phyloP scores from a whole-genome alignment of 1,140 invertebrate genomes.

The Brachionus calyciflorus region DNA sequence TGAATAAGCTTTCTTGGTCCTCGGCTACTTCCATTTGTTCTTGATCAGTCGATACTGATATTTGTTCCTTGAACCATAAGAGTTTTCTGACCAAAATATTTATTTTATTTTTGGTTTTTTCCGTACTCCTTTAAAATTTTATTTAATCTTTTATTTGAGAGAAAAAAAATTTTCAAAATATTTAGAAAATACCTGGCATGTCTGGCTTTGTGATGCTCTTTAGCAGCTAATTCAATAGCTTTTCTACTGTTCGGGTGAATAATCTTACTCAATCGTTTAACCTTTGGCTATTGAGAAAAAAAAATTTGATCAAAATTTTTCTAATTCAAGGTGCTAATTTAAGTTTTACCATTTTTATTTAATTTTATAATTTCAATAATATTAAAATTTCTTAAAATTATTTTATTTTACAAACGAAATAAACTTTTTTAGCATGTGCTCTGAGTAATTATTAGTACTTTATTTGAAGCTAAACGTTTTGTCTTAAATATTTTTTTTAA shows the following conservation, averaged over 20 bases:
- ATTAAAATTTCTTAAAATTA: too few relatives aligned
- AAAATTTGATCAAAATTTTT: too few relatives aligned
- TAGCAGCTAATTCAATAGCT: conserved; percentile 24
- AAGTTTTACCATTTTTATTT: too few relatives aligned
- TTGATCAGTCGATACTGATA: background rate
- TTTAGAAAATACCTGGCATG: conserved; percentile 2
- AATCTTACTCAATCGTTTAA: conserved; percentile 22
- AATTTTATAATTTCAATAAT: too few relatives aligned
- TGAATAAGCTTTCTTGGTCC: background rate
- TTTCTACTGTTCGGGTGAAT: conserved; percentile 45
- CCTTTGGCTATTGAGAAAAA: conserved; percentile 14
- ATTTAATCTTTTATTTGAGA: background rate
- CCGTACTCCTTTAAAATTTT: conserved; percentile 12
- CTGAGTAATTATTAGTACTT: too few relatives aligned
- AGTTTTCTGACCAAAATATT: conserved; percentile 37
- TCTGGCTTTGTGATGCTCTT: conserved; percentile 42
- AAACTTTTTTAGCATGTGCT: too few relatives aligned
- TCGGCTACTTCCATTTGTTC: conserved; percentile 20
- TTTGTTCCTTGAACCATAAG: conserved; percentile 26
- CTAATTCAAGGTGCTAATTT: too few relatives aligned
- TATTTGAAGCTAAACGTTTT: too few relatives aligned
- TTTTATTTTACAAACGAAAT: too few relatives aligned
- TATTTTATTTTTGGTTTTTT: conserved; percentile 17
- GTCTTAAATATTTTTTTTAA: too few relatives aligned
- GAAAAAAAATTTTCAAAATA: background rate